Conservation (phyloP, 2,113 vertebrate genomes). For the Lagopus muta region DNA sequence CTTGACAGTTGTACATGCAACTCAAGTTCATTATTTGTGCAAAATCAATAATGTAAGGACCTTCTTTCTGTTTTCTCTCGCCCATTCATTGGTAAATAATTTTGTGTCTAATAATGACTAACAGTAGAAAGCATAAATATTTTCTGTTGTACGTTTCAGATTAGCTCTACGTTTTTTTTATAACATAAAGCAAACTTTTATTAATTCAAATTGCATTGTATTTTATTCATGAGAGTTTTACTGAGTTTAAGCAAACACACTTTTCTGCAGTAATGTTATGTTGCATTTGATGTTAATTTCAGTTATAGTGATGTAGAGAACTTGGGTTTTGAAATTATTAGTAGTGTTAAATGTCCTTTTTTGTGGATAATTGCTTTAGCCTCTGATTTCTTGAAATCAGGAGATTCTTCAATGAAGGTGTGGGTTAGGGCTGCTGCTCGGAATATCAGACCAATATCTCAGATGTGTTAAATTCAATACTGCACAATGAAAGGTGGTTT, state of each 20-base stretch:
- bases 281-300: background rate
- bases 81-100: background rate
- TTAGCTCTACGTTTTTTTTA: background rate
- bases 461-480: background rate
- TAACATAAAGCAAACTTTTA: background rate
- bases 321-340: background rate
- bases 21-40: background rate
- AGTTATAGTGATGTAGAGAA: background rate
- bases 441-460: background rate
- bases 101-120: background rate
- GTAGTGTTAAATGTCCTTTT: background rate
- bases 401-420: background rate
- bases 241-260: background rate
- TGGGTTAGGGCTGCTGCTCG: fast-evolving
- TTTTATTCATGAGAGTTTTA: background rate
- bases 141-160: background rate
- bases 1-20: background rate
- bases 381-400: background rate
- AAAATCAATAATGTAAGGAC: background rate
- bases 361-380: background rate
- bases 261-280: background rate
- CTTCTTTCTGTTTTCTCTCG: background rate
- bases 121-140: background rate
- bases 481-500: background rate
- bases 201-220: background rate